Evolutionary conservation across 1,140 invertebrate species (phyloP).

Genomic region (Dendrolimus punctatus): DNA sequence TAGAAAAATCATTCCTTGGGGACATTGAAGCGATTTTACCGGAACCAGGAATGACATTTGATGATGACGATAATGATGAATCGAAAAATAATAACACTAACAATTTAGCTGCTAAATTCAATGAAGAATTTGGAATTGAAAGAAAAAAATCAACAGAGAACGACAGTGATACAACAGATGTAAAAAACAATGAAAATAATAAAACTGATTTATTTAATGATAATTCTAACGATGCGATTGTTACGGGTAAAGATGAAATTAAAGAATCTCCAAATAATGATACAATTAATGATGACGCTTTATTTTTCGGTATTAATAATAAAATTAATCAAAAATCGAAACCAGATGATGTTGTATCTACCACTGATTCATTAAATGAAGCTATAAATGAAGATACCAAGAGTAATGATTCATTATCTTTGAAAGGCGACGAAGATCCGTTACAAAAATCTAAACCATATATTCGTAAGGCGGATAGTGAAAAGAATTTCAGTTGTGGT

Average conservation of each 20-base stretch:
- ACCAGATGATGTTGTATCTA: neutral
- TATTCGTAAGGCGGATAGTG: slow-evolving; percentile 45
- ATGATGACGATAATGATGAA: slow-evolving; percentile 28
- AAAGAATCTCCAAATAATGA: too few species aligned
- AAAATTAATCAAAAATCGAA: too few species aligned
- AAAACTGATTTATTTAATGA: slow-evolving; percentile 11
- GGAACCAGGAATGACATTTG: slow-evolving; percentile 51
- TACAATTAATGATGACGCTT: too few species aligned
- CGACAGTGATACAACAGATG: too few species aligned
- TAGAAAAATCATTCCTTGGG: slow-evolving; percentile 93
- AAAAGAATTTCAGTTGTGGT: slow-evolving; percentile 61
- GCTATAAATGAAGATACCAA: neutral
- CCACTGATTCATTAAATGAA: slow-evolving; percentile 2
- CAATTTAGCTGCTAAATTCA: neutral
- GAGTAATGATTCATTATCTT: slow-evolving; percentile 7
- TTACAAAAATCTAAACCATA: slow-evolving; percentile 27
- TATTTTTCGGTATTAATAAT: too few species aligned
- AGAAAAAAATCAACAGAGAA: too few species aligned
- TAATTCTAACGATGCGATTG: neutral
- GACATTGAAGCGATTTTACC: slow-evolving; percentile 84
- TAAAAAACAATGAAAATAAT: slow-evolving; percentile 5
- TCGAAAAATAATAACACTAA: slow-evolving; percentile 11
- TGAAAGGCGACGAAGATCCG: slow-evolving; percentile 11
- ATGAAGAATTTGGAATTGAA: too few species aligned
- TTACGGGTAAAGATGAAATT: too few species aligned